These are phyloP conservation scores for Sebastes fasciatus DNA, from an alignment of 2,113 vertebrate genomes.

Conservation along the genomic window DNA sequence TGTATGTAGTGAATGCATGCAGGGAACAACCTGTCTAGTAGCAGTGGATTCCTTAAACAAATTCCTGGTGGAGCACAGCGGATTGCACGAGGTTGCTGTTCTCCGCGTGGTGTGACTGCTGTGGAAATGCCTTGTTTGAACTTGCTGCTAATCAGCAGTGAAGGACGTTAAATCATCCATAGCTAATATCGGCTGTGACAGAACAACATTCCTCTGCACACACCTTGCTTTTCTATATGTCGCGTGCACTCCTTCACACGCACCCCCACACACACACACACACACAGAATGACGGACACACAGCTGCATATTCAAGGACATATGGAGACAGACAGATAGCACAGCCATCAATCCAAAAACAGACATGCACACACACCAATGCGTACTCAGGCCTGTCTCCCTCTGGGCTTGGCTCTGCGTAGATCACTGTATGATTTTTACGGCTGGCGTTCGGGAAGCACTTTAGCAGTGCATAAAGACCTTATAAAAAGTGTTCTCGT, in stretches of 20 bases:
- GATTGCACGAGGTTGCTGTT: conserved; percentile 15
- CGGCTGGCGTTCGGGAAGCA: conserved; percentile 80
- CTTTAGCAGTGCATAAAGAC: conserved; percentile 85
- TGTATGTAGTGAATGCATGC: background rate
- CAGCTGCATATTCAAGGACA: conserved; percentile 41
- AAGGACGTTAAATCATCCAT: conserved; percentile 68
- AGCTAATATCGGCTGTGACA: conserved; percentile 57
- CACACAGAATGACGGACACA: background rate
- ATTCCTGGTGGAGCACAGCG: background rate
- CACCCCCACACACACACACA: background rate
- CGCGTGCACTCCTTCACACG: background rate
- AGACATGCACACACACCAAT: conserved; percentile 38
- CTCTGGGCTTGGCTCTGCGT: conserved; percentile 70
- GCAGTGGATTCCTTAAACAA: background rate
- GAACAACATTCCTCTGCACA: conserved; percentile 61
- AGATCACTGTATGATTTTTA: conserved; percentile 83
- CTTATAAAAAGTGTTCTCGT: conserved; percentile 85
- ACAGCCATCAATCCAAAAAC: conserved; percentile 25
- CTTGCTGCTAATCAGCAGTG: conserved; percentile 54
- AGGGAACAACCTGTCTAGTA: background rate
- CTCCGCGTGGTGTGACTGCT: background rate
- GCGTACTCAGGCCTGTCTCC: conserved; percentile 56
- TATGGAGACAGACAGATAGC: conserved; percentile 15
- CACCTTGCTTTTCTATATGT: conserved; percentile 33
- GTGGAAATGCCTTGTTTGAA: conserved; percentile 60